These are phyloP conservation scores for Zygothrica quintamaculata DNA, from an alignment of 2,888 invertebrate genomes.

Conservation along the genomic window DNA sequence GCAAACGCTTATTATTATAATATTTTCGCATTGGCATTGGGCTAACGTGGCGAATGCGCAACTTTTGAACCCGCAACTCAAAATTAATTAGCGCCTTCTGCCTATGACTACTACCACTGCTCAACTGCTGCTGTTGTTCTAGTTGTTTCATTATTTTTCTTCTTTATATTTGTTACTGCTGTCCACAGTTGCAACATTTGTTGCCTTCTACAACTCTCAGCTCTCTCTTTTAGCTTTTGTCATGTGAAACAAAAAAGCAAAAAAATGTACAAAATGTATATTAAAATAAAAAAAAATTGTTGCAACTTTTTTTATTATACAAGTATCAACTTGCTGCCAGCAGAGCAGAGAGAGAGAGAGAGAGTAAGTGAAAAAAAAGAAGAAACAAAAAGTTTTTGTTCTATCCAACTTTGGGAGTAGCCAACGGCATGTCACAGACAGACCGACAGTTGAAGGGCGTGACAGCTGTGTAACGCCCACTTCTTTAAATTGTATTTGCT, in stretches of 20 bases:
- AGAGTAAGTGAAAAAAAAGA: too few relatives aligned
- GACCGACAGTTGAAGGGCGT: conserved; percentile 14
- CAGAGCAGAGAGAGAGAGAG: too few relatives aligned
- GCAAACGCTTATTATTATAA: conserved; percentile 52
- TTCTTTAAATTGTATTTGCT: conserved; percentile 55
- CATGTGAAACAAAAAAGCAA: conserved; percentile 58
- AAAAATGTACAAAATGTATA: too few relatives aligned
- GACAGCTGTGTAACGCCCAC: conserved; percentile 13
- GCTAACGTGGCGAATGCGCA: conserved; percentile 63
- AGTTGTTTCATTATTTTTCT: not conserved
- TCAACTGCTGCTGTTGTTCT: not conserved
- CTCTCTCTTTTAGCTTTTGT: conserved; percentile 22
- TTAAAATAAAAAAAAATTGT: conserved; percentile 54
- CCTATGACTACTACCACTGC: conserved; percentile 35
- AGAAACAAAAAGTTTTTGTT: conserved; percentile 51
- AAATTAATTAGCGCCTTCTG: conserved; percentile 70
- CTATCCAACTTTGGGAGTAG: conserved; percentile 39
- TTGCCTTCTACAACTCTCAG: conserved; percentile 2
- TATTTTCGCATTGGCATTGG: conserved; percentile 39
- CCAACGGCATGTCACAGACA: conserved; percentile 25
- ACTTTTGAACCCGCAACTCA: conserved; percentile 43
- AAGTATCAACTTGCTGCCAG: conserved; percentile 66
- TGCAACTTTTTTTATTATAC: conserved; percentile 76
- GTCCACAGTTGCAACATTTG: conserved; percentile 29
- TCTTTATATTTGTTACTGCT: conserved; percentile 5